These are phyloP conservation scores for Corvus hawaiiensis DNA, from an alignment of 2,113 vertebrate genomes.

Conservation along the genomic window DNA sequence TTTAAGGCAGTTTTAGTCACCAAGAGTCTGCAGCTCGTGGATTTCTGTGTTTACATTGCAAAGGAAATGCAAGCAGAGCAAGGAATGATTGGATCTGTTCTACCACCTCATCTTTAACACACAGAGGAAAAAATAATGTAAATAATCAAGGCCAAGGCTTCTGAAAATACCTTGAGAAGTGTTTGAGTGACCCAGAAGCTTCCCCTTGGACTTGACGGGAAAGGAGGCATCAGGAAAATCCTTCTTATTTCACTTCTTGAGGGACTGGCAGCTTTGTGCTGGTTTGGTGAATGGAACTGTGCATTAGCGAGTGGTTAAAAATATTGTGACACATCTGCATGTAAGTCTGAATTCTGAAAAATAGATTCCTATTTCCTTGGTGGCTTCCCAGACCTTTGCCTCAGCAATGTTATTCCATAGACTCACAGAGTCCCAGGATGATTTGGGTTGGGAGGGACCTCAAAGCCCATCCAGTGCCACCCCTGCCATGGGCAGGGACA, in stretches of 20 bases:
- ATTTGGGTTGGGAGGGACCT: neutral
- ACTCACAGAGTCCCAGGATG: neutral
- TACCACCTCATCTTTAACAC: neutral
- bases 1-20: neutral
- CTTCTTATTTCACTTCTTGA: neutral
- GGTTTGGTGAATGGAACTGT: neutral
- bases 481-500: neutral
- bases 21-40: neutral
- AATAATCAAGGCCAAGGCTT: neutral
- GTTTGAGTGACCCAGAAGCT: neutral
- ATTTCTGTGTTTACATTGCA: neutral
- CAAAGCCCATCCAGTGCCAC: fast-evolving
- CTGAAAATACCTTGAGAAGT: neutral
- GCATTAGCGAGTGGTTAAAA: neutral
- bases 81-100: neutral
- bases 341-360: neutral
- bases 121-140: neutral
- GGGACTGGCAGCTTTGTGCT: neutral
- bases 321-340: neutral
- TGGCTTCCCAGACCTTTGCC: neutral
- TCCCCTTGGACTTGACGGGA: neutral
- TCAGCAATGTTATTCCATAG: neutral
- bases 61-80: neutral
- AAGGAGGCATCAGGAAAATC: neutral
- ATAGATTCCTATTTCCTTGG: neutral